Percentiles rank a stretch among this genome's conserved stretches.
Conservation (phyloP, 2,113 vertebrate genomes). For the Lepisosteus osseus region DNA sequence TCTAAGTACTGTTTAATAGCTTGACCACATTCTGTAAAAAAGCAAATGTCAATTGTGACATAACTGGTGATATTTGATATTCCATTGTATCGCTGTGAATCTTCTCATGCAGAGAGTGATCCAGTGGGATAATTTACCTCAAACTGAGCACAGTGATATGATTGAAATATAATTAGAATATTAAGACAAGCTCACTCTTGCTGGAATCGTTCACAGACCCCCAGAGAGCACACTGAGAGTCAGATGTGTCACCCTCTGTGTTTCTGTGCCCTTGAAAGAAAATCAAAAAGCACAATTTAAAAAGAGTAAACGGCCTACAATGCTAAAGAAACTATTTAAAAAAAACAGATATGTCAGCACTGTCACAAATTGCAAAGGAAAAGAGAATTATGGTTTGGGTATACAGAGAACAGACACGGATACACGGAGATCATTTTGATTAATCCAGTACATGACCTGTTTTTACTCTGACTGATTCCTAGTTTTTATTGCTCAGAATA, state of each 20-base stretch:
- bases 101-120: slow-evolving; percentile 33
- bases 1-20: too few relatives aligned
- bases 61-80: too few relatives aligned
- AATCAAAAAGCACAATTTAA: slow-evolving; percentile 48
- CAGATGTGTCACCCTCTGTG: slow-evolving; percentile 54
- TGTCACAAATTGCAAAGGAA: not conserved
- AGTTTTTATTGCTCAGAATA: too few relatives aligned
- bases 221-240: slow-evolving; percentile 35
- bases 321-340: too few relatives aligned
- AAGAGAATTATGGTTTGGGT: not conserved
- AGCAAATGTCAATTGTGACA: too few relatives aligned
- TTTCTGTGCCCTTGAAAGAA: slow-evolving; percentile 14
- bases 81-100: slow-evolving; percentile 6
- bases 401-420: too few relatives aligned
- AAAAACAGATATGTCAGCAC: not conserved
- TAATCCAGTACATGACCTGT: too few relatives aligned
- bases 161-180: slow-evolving; percentile 72
- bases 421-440: too few relatives aligned
- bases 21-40: too few relatives aligned
- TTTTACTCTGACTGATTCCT: too few relatives aligned
- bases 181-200: slow-evolving; percentile 40
- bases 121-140: slow-evolving; percentile 65
- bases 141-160: slow-evolving; percentile 57
- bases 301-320: slow-evolving; percentile 17
- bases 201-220: slow-evolving; percentile 52